Percentiles rank a stretch among this genome's conserved stretches.
phyloP scores from a whole-genome alignment of 2,113 vertebrate species.

The Hemichromis elongatus region DNA sequence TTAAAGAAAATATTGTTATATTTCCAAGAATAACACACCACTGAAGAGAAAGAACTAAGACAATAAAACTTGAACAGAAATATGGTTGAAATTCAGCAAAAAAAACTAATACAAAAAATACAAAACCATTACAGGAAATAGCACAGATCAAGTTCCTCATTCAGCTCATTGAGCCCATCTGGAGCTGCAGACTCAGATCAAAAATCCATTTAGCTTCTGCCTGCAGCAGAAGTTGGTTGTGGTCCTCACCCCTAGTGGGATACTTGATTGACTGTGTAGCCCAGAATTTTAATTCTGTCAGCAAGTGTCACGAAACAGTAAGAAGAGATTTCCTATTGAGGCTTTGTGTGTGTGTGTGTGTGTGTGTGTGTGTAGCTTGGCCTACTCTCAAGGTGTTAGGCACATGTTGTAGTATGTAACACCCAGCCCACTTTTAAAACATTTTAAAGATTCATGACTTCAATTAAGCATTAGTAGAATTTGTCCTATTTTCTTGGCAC shows the following conservation, averaged over 20 bases:
- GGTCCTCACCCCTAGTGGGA: conserved; percentile 9
- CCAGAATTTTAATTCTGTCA: conserved; percentile 20
- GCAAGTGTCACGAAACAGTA: conserved; percentile 14
- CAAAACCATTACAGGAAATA: neutral
- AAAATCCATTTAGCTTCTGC: conserved; percentile 21
- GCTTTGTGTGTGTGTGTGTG: neutral
- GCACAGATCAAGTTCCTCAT: neutral
- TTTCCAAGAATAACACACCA: neutral
- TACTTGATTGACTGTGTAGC: conserved; percentile 34
- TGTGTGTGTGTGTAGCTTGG: neutral
- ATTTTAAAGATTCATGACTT: neutral
- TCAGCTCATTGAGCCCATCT: neutral
- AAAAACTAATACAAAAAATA: neutral
- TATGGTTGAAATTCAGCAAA: neutral
- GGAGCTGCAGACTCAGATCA: conserved; percentile 1
- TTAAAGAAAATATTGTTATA: neutral
- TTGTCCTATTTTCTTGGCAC: conserved; percentile 21
- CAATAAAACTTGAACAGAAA: neutral
- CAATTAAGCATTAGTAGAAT: neutral
- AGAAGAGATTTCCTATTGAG: neutral
- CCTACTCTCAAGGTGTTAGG: neutral
- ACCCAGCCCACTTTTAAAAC: neutral
- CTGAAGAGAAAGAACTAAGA: neutral
- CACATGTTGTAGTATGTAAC: neutral
- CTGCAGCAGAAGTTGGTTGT: conserved; percentile 17